Percentiles rank a stretch among this genome's conserved stretches.
Conservation (phyloP, 2,888 invertebrate genomes). For the Drosophila meridionalis region DNA sequence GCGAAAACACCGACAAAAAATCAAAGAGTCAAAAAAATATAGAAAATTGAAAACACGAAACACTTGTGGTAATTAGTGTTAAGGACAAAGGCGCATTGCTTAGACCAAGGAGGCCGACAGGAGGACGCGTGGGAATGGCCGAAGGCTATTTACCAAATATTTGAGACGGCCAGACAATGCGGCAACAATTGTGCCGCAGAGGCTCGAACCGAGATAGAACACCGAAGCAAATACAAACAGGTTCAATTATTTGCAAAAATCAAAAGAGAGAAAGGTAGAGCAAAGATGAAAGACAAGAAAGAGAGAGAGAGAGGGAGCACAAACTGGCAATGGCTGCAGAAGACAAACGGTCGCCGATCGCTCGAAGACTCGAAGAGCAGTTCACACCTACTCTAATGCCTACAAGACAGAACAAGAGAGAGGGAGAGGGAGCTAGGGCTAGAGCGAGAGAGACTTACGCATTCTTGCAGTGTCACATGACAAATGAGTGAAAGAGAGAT, state of each 20-base stretch:
- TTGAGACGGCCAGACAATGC: constrained; percentile 67
- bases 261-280: constrained; percentile 8
- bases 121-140: constrained; percentile 62
- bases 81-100: constrained; percentile 58
- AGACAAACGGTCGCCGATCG: constrained; percentile 59
- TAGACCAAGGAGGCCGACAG: constrained; percentile 66
- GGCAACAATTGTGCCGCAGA: constrained; percentile 47
- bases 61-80: constrained; percentile 76
- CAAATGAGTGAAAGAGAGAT: constrained; percentile 60
- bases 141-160: constrained; percentile 73
- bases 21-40: constrained; percentile 27
- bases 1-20: constrained; percentile 71
- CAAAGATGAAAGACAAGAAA: constrained; percentile 11
- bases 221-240: constrained; percentile 62
- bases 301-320: constrained; percentile 6
- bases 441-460: constrained; percentile 10
- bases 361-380: constrained; percentile 29
- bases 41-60: constrained; percentile 21
- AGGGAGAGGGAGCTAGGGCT: constrained; percentile 1
- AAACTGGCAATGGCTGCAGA: constrained; percentile 56
- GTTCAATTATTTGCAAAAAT: constrained; percentile 71
- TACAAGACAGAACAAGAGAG: constrained; percentile 11
- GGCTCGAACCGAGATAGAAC: constrained; percentile 21
- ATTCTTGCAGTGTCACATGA: constrained; percentile 77
- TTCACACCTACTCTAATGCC: constrained; percentile 62